Base-by-base conservation (phyloP, 2,797 vertebrate species). In the Selene dorsalis region DNA sequence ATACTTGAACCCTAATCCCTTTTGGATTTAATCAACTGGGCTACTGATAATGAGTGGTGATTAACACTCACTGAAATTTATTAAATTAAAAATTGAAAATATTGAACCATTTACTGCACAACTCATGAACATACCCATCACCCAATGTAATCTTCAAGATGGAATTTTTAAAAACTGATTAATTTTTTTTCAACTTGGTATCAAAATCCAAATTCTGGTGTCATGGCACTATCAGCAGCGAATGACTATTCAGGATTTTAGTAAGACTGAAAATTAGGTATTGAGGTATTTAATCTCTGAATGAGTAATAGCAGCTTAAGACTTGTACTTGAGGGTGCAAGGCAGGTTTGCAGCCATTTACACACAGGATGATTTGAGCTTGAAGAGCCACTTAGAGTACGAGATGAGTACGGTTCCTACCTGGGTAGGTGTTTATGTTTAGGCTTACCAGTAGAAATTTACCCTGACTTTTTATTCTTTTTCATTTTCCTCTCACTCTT, bases 401-500 rank as follows among this genome's bases (percentile, higher is more conserved):
- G 5, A n/a, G 38, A 65, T 32, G 8, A 48, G 16, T 12, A 0
- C 53, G 16, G 32, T 32, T 69, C 17, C 57, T 35, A 39, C 38
- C 47, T 59, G 35, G 14, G 16, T 24, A 47, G 59, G 24, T 16
- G 16, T 57, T 73, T 63, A 26, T 16, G 47, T 53, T 69, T 28
- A 45, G 11, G 24, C 12, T 43, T 12, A 9, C 17, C 43, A 32
- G 28, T 13, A 39, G 66, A 62, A 58, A 45, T 39, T 39, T 1
- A 14, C 38, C 57, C 30, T 70, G 56, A 58, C 55, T 59, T 75
- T 63, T 80, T 43, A 3, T 60, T 8, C 35, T n/a, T 55, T 56
- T 28, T 16, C 20, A 3, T 52, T 64, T 75, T 35, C 18, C 11
- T 61, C 35, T 56, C 22, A 1, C 28, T 57, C 32, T 45, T 59